Base-by-base conservation (phyloP, 2,888 invertebrate genomes). In the Serrognathus titanus region DNA sequence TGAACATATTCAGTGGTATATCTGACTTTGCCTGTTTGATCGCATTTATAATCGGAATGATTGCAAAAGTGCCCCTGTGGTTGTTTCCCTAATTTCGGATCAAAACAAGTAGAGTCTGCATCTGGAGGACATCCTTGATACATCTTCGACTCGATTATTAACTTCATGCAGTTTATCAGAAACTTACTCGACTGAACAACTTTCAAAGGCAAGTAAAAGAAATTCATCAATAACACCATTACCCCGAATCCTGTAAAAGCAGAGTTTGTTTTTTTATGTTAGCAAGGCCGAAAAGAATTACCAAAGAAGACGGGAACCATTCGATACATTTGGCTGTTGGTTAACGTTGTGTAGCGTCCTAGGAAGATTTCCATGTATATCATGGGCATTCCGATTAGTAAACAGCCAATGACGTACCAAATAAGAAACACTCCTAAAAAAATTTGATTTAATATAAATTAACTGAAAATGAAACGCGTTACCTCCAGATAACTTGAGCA, bases 261-360 rank as follows among this genome's bases (percentile, higher is more conserved):
- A 10, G n/a, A 35, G 11, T 46, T 35, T 13, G 11, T 48, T 48
- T 48, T n/a, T 24, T 12, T 6, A 12, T 10, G 3, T 36, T 16
- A 12, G 5, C 31, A 48, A 11, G 31, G 3, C 12, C 12, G n/a
- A n/a, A 1, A 10, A 8, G 16, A 48, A 20, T 56, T 57, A 65
- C 68, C 68, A 49, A 65, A 67, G 51, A 64, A 64, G 51, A 68
- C 49, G 7, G 68, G 66, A 2, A 62, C 62, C 67, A 68, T 68
- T 46, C 65, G 53, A 46, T 67, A 68, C 62, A 67, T 58, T 53
- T 68, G 68, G 45, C 62, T 54, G 41, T 66, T 66, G 2, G 64
- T 59, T 41, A 66, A 40, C 45, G 53, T 59, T 1, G 67, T 62
- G 41, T 67, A 68, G 20, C 59, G 56, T 16, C 68, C 68, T 38